phyloP scores from a whole-genome alignment of 30 jellyfish, hydroid and myxozoan species.

The Hydra vulgaris region DNA sequence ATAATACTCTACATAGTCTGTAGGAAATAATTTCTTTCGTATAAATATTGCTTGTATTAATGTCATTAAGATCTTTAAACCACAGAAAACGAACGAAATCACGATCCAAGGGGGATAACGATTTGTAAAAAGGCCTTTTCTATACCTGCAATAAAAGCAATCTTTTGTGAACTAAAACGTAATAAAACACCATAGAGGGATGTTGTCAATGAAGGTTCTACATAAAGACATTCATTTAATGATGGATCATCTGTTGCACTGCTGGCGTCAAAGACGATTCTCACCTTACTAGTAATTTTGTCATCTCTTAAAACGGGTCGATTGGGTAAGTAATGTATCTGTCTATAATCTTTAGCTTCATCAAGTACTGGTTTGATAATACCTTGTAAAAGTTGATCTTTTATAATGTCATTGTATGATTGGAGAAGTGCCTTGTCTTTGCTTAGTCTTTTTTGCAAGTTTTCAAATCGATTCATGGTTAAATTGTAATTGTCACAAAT shows the following conservation, averaged over 20 bases:
- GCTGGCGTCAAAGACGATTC: conserved; percentile 7
- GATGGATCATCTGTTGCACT: not conserved
- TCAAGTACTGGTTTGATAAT: not conserved
- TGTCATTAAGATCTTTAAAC: not conserved
- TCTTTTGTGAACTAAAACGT: not conserved
- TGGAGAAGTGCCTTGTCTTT: not conserved
- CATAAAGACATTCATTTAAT: not conserved
- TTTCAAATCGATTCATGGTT: not conserved
- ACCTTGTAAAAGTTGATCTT: not conserved
- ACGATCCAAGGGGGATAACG: not conserved
- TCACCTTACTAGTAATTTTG: not conserved
- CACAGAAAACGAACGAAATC: not conserved
- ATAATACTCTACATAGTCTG: not conserved
- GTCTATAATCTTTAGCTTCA: not conserved
- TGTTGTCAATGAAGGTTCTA: not conserved
- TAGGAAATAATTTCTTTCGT: not conserved
- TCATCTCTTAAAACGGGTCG: conserved; percentile 8
- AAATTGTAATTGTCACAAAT: not conserved
- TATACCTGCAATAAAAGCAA: not conserved
- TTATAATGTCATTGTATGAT: not conserved
- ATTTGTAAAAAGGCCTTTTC: conserved; percentile 5
- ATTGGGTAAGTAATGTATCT: not conserved
- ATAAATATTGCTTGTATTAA: not conserved
- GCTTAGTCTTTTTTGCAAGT: not conserved
- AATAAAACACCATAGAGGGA: conserved; percentile 2